Evolutionary conservation across 1,140 invertebrate genomes (phyloP), one percentile per base, ranked within the genome.

Genomic region (Lutraria rhynchaena): DNA sequence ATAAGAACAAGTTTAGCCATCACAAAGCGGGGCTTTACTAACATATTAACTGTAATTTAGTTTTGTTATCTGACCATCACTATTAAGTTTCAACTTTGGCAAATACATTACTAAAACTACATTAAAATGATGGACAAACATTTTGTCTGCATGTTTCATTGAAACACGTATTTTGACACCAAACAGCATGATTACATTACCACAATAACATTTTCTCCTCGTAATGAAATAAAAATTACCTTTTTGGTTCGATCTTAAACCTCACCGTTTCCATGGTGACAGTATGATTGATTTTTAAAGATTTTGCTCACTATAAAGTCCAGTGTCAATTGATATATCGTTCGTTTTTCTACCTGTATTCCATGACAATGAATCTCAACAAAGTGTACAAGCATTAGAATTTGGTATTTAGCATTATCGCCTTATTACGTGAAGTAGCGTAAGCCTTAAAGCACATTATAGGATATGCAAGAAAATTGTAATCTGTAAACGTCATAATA

Each of bases 241-340:
- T 33, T 1, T 60, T 31, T 33, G 29, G 33, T 11, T 60, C 31
- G 5, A 33, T 60, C 31, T 15, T 13, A 35, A 60, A 60, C 35
- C 57, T 5, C 27, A 60, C 57, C 3, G 57, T 60, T 60, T 60
- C 57, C 57, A 60, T 60, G 57, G 11, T 60, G 2, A 35, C 13
- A 17, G 17, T 5, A 35, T 5, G 19, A 57, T 27, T 3, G 55
- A 29, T 27, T 29, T 57, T 57, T 29, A 57, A 57, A 57, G 55
- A 57, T 57, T 57, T 57, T 57, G 7, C 55, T 27, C n/a, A n/a
- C n/a, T n/a, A n/a, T 27, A 11, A 57, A 57, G 17, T 57, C 55
- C 24, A 29, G 19, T 9, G 4, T 57, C n/a, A n/a, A n/a, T n/a
- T n/a, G n/a, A n/a, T n/a, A n/a, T n/a, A n/a, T n/a, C n/a, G n/a